Evolutionary conservation across 2,888 invertebrate species (phyloP).

Genomic region (Axea sp.): DNA sequence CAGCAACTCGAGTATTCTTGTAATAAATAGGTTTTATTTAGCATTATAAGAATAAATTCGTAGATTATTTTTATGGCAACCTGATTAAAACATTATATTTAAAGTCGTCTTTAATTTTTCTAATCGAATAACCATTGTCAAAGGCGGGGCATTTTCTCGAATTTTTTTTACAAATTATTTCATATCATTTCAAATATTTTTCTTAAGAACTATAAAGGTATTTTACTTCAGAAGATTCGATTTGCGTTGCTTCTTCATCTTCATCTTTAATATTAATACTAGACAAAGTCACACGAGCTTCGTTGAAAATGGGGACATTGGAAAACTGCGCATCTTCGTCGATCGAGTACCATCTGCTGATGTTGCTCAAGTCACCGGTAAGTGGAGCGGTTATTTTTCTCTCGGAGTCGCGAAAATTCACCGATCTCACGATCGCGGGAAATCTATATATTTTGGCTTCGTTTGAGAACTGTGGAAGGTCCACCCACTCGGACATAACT

Average conservation of each 20-base stretch:
- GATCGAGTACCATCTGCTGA: constrained; percentile 4
- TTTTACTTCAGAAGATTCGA: constrained; percentile 22
- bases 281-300: constrained; percentile 12
- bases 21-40: too few species aligned
- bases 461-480: constrained; percentile 76
- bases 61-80: too few species aligned
- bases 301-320: constrained; percentile 14
- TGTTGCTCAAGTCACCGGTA: constrained; percentile 1
- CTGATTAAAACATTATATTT: too few species aligned
- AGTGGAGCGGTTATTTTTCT: constrained; percentile 1
- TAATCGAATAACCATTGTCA: too few species aligned
- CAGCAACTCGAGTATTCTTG: too few species aligned
- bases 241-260: constrained; percentile 13
- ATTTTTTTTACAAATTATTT: too few species aligned
- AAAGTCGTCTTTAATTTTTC: too few species aligned
- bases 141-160: too few species aligned
- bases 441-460: constrained; percentile 69
- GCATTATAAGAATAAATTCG: too few species aligned
- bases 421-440: constrained; percentile 5
- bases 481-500: constrained; percentile 73
- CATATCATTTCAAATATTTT: too few species aligned
- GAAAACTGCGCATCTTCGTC: not conserved
- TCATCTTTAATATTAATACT: constrained; percentile 9
- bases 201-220: too few species aligned
- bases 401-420: constrained; percentile 23